Base-by-base conservation (phyloP, 2,888 invertebrate genomes). In the Yponomeuta malinellus region DNA sequence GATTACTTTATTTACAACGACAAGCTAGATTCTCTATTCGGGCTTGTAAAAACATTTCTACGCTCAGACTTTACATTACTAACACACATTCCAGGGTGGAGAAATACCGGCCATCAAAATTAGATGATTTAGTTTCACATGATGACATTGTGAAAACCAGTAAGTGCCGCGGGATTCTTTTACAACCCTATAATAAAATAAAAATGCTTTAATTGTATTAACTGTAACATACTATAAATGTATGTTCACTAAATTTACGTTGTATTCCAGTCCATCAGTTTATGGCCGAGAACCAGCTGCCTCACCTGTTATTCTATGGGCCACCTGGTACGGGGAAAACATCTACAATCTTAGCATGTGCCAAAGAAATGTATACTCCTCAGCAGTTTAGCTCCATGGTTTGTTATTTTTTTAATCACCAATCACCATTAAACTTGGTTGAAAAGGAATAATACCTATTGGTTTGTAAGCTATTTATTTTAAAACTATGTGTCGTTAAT, bases 251-350 rank as follows among this genome's bases (percentile, higher is more conserved):
- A 23, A 23, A 23, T 52, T 10, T 2, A 52, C 12, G 8, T 12
- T 52, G 2, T 2, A 59, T 90, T 93, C 72, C 81, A 97, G 97
- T 97, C 72, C 95, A 94, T 75, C 96, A 96, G 81, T 98, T 99
- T 85, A 98, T 99, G 78, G 93, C 95, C 72, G 96, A 98, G 81
- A 96, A 98, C 82, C 97, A 97, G 77, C 89, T 99, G 68, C 99
- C 99, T 0, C 99, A 99, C 93, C 91, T 99, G 71, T 89, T 99
- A 43, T 97, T 99, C 79, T 99, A 99, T 91, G 99, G 99, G 0
- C 99, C 99, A 10, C 99, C 99, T 0, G 99, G 99, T 71, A 99
- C 99, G 43, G 99, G 98, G 5, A 99, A 99, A 92, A 99, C 99
- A 0, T 98, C 97, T 75, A 99, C 99, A 9, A 98, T 99, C 75